These are phyloP conservation scores for Ormyrus nitidulus DNA, from an alignment of 2,888 invertebrate genomes.

Conservation along the genomic window DNA sequence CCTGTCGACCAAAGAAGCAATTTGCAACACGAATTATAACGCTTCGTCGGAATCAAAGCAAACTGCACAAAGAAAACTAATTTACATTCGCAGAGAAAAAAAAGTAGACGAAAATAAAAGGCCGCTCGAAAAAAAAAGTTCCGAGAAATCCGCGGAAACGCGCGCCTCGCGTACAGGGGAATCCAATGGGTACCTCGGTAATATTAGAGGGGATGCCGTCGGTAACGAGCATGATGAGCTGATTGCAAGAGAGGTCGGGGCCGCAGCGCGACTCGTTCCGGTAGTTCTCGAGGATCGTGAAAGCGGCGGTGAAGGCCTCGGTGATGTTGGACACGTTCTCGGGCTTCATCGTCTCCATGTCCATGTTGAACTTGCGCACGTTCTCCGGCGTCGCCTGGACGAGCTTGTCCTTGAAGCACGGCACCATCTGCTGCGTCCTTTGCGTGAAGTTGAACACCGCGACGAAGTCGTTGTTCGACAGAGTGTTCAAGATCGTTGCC, in stretches of 20 bases:
- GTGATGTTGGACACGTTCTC: constrained; percentile 91
- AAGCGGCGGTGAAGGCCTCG: constrained; percentile 88
- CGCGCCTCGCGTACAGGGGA: no score
- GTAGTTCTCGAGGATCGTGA: constrained; percentile 84
- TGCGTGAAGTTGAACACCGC: constrained; percentile 92
- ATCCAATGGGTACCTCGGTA: constrained; percentile 78
- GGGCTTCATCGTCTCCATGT: constrained; percentile 82
- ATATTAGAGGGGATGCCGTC: constrained; percentile 94
- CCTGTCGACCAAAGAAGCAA: no score
- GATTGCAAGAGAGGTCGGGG: constrained; percentile 86
- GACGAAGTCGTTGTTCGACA: constrained; percentile 98
- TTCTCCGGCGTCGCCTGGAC: constrained; percentile 94
- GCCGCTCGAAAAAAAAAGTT: no score
- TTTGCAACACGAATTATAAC: no score
- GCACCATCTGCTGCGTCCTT: constrained; percentile 84
- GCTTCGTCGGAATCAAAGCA: no score
- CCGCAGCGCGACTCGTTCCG: constrained; percentile 78
- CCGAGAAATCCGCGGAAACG: no score
- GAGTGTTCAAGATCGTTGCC: constrained; percentile 91
- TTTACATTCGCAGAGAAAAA: neutral
- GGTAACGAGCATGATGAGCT: constrained; percentile 96
- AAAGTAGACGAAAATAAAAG: neutral
- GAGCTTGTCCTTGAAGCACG: constrained; percentile 89
- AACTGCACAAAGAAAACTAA: no score
- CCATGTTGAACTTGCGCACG: constrained; percentile 83